Evolutionary conservation across 2,888 invertebrate species (phyloP).

Genomic region (Charanyca ferruginea): DNA sequence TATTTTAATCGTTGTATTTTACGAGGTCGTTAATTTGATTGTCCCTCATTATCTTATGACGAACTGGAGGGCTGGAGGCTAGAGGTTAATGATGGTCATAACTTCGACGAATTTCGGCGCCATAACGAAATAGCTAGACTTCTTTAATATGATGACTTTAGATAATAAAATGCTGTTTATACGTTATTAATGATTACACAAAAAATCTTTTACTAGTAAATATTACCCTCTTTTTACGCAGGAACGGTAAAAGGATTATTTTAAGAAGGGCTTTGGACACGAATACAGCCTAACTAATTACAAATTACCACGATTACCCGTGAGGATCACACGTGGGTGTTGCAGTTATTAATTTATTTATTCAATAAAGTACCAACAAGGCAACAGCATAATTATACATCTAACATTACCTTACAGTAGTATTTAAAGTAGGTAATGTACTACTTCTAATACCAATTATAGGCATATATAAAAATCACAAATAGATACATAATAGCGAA

Average conservation of each 20-base stretch:
- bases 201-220: neutral
- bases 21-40: slow-evolving; percentile 28
- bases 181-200: neutral
- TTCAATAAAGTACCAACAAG: too few species aligned
- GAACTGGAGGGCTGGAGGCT: neutral
- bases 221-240: neutral
- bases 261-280: too few species aligned
- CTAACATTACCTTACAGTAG: too few species aligned
- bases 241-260: neutral
- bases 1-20: slow-evolving; percentile 20
- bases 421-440: too few species aligned
- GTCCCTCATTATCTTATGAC: neutral
- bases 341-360: too few species aligned
- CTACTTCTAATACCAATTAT: too few species aligned
- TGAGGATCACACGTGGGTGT: too few species aligned
- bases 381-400: too few species aligned
- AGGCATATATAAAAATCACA: too few species aligned
- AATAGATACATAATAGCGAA: too few species aligned
- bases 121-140: slow-evolving; percentile 1
- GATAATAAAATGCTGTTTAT: neutral
- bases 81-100: slow-evolving; percentile 5
- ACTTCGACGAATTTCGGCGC: neutral
- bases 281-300: too few species aligned
- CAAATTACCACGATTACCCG: neutral
- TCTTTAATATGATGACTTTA: neutral